Base-by-base conservation (phyloP, 2,888 invertebrate species). In the Ochropacha duplaris region DNA sequence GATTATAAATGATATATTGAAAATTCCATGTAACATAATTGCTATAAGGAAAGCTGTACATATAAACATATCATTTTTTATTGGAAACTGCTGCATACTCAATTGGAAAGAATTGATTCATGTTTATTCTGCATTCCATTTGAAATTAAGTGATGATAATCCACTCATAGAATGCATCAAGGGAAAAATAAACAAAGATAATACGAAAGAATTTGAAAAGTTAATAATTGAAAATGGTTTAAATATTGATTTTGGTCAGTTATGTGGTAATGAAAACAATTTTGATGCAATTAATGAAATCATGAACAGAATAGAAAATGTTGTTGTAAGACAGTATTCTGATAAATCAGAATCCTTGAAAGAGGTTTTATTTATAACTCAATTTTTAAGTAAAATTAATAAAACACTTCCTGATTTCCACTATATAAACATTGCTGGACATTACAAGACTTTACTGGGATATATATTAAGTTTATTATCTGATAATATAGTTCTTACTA, bases 1-100 rank as follows among this genome's bases (percentile, higher is more conserved):
- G 44, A 44, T 19, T n/a, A 19, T 44, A 14, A 72, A 58, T 58
- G 76, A 83, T 16, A 75, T 91, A 57, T 65, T 87, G 12, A 88
- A 87, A 72, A 70, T 84, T 51, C 80, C 86, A 1, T 91, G 90
- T 64, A 92, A 88, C 60, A 87, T 80, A 72, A 63, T 86, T n/a
- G 65, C 82, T 3, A 68, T 92, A 50, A 84, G 89, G 65, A 86
- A 83, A 71, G 86, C 85, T 44, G 65, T 86, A 22, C 75, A 81
- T 52, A 62, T 77, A 0, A 87, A 91, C 60, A 66, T 90, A 14
- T 66, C 82, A 36, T 39, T 76, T 56, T 84, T 90, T 66, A 64
- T 89, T 55, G 81, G 76, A 4, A 83, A 83, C 26, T 78, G 76
- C 61, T 83, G 77, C 61, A 70, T 66, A 1, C 60, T 87, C 0